Evolutionary conservation across 2,797 vertebrate genomes (phyloP), one percentile per base, ranked within the genome.

Genomic region (Schizothorax lantsangensis): DNA sequence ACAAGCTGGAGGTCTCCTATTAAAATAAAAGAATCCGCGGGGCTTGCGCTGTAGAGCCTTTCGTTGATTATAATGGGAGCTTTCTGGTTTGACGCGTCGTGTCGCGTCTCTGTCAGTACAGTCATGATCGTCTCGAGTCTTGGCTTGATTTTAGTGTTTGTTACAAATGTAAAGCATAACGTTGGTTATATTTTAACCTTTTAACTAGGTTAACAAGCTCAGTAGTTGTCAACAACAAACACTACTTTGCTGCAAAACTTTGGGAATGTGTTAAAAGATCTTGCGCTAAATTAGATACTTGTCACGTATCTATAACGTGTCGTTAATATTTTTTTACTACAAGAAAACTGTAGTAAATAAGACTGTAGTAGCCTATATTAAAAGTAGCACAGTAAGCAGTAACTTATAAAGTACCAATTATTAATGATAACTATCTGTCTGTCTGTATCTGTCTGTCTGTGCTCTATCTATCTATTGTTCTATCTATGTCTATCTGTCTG

Each of bases 131-230:
- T 45, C 26, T 72, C 2, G 10, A 26, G 17, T 15, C 15, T 26
- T 26, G 40, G 7, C 57, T 47, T 57, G 11, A 45, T 11, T 59
- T 71, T 1, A 40, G 23, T 26, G 54, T 79, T 62, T 62, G 21
- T 40, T 40, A 26, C 14, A 43, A 59, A 40, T 5, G 36, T 26
- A 43, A 62, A 62, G 23, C 36, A 6, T 11, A 79, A 62, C 4
- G 57, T 43, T 43, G 17, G 84, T 79, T 85, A 57, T 11, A 79
- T 69, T 79, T 78, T 68, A 84, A 84, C 74, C 36, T 17, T 68
- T 52, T 40, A 68, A 84, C 83, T 68, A n/a, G 43, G 19, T n/a
- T 54, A 57, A 57, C 17, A 38, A 14, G n/a, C 45, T n/a, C 17
- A 26, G 8, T 30, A 17, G 64, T n/a, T 52, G 40, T 45, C n/a